These are phyloP conservation scores for Bombycilla garrulus DNA, from an alignment of 2,113 vertebrate genomes.

Conservation along the genomic window DNA sequence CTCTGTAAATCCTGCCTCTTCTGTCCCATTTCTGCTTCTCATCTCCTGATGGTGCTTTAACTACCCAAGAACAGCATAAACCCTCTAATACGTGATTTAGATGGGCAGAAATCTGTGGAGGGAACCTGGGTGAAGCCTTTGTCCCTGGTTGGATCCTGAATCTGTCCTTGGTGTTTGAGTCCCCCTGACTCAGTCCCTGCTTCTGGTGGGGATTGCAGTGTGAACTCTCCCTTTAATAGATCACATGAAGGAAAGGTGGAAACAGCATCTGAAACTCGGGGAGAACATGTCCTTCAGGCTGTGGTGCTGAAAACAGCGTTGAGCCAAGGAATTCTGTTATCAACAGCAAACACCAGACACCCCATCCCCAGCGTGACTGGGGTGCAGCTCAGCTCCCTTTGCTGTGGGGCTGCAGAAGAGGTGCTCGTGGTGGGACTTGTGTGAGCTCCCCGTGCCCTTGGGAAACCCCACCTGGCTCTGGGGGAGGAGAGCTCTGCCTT, in stretches of 20 bases:
- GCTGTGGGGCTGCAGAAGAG: background rate
- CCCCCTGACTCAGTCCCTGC: background rate
- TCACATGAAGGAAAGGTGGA: background rate
- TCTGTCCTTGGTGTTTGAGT: background rate
- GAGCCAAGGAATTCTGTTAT: background rate
- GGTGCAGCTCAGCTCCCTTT: background rate
- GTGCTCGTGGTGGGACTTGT: background rate
- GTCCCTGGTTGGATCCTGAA: background rate
- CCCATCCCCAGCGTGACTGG: rapidly evolving
- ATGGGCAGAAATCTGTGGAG: background rate
- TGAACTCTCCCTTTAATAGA: background rate
- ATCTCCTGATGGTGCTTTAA: background rate
- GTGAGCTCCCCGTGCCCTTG: background rate
- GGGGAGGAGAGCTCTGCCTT: background rate
- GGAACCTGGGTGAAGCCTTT: background rate
- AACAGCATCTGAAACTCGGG: background rate
- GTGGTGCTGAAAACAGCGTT: background rate
- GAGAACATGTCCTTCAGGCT: background rate
- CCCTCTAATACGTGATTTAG: background rate
- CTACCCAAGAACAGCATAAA: background rate
- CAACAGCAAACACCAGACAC: background rate
- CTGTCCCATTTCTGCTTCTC: background rate
- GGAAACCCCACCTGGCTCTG: background rate
- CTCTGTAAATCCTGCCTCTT: background rate
- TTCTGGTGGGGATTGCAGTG: background rate